phyloP scores from a whole-genome alignment of 2,888 invertebrate genomes.

The Lepas anatifera region DNA sequence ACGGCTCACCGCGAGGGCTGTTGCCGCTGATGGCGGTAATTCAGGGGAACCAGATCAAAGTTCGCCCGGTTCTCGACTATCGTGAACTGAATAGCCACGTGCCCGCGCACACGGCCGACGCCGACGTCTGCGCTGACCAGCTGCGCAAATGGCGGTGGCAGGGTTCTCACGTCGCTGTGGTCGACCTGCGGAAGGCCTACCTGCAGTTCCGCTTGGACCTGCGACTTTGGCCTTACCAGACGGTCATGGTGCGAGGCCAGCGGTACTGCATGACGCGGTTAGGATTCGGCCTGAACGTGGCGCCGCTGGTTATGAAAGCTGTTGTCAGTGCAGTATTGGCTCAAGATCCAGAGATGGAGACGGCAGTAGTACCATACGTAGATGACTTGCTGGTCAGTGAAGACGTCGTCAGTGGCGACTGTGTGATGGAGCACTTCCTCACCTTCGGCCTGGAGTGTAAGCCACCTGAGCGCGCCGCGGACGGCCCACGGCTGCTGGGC shows the following conservation, averaged over 20 bases:
- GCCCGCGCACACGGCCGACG: conserved; percentile 10
- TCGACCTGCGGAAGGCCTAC: conserved; percentile 11
- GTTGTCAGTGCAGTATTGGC: background rate
- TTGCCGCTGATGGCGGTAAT: background rate
- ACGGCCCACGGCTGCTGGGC: conserved; percentile 7
- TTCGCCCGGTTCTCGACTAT: conserved; percentile 16
- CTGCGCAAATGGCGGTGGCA: conserved; percentile 10
- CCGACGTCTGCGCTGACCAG: conserved; percentile 12
- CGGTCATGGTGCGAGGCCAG: background rate
- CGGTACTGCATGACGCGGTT: conserved; percentile 16
- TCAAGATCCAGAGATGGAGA: background rate
- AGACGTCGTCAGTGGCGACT: conserved; percentile 3
- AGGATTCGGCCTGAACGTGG: conserved; percentile 15
- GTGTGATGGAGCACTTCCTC: background rate
- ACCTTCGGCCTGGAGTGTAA: no score
- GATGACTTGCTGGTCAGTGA: conserved; percentile 17
- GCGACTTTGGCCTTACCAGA: conserved; percentile 16
- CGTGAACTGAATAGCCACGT: conserved; percentile 9
- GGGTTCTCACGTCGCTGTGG: background rate
- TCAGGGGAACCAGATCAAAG: background rate
- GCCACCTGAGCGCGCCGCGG: conserved; percentile 1
- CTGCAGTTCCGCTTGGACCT: no score
- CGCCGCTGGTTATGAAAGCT: conserved; percentile 12
- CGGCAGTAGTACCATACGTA: conserved; percentile 13
- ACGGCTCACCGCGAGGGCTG: background rate